Conservation (phyloP, 2,888 invertebrate genomes). For the Luffia ferchaultella region DNA sequence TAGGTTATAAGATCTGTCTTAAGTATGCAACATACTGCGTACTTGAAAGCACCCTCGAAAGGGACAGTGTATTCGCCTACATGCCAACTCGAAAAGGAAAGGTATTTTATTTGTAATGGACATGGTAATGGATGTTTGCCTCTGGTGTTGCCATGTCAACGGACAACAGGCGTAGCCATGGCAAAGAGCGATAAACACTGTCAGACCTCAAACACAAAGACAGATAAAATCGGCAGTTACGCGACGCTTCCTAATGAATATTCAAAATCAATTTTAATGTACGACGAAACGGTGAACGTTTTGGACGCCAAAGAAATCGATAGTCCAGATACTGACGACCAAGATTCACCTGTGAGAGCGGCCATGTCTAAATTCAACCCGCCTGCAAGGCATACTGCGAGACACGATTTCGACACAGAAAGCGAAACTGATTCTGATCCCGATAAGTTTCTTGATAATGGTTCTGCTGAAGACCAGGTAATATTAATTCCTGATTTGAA, state of each 20-base stretch:
- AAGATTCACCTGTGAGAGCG: slow-evolving; percentile 32
- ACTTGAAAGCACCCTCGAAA: no score
- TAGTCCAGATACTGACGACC: slow-evolving; percentile 46
- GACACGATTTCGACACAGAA: slow-evolving; percentile 54
- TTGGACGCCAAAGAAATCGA: slow-evolving; percentile 65
- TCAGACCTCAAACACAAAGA: slow-evolving; percentile 36
- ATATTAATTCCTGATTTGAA: slow-evolving; percentile 1
- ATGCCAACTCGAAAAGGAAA: no score
- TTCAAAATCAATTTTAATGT: slow-evolving; percentile 33
- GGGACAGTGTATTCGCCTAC: no score
- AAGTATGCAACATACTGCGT: no score
- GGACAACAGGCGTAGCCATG: slow-evolving; percentile 34
- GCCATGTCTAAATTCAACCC: slow-evolving; percentile 56
- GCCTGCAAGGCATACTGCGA: slow-evolving; percentile 44
- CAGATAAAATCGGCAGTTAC: slow-evolving; percentile 18
- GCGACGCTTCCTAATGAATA: slow-evolving; percentile 22
- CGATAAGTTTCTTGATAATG: slow-evolving; percentile 36
- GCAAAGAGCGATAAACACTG: slow-evolving; percentile 55
- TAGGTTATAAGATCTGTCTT: no score
- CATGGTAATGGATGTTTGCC: no score
- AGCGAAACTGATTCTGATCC: slow-evolving; percentile 44
- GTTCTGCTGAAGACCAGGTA: slow-evolving; percentile 27
- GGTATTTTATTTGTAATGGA: no score
- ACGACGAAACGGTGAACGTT: slow-evolving; percentile 68
- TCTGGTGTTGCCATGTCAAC: neutral